Percentiles rank a stretch among this genome's conserved stretches.
phyloP scores from a whole-genome alignment of 2,113 vertebrate genomes.

The Tragelaphus strepsiceros region DNA sequence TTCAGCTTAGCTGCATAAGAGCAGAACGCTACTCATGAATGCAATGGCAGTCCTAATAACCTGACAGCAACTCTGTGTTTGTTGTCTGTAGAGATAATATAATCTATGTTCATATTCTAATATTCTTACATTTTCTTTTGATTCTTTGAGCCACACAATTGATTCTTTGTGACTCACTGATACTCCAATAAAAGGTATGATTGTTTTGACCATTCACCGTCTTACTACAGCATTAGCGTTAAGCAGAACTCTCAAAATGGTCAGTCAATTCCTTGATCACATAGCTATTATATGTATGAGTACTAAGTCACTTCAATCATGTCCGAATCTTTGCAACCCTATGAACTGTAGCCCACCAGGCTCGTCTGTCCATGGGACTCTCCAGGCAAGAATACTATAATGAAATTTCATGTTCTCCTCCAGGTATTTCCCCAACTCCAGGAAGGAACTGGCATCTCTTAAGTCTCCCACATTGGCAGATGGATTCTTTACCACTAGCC shows the following conservation, averaged over 20 bases:
- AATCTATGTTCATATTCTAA: not conserved
- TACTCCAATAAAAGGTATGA: not conserved
- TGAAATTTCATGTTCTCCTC: not conserved
- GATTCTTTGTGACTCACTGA: not conserved
- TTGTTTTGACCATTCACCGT: not conserved
- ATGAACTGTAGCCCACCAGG: not conserved
- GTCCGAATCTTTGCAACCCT: not conserved
- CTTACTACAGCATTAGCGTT: not conserved
- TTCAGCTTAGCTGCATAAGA: not conserved
- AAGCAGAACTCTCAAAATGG: not conserved
- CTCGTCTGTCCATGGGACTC: not conserved
- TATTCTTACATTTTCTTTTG: not conserved
- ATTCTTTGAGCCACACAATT: not conserved
- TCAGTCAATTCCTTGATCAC: not conserved
- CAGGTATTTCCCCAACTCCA: not conserved
- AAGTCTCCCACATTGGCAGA: not conserved
- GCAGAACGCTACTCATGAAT: not conserved
- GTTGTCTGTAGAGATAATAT: not conserved
- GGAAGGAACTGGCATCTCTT: not conserved
- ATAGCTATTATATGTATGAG: not conserved
- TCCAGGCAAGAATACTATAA: not conserved
- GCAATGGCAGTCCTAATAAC: not conserved
- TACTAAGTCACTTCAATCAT: not conserved
- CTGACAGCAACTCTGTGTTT: not conserved
- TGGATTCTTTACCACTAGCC: not conserved